Base-by-base conservation (phyloP, 2,888 invertebrate species). In the Eristalis intricaria region DNA sequence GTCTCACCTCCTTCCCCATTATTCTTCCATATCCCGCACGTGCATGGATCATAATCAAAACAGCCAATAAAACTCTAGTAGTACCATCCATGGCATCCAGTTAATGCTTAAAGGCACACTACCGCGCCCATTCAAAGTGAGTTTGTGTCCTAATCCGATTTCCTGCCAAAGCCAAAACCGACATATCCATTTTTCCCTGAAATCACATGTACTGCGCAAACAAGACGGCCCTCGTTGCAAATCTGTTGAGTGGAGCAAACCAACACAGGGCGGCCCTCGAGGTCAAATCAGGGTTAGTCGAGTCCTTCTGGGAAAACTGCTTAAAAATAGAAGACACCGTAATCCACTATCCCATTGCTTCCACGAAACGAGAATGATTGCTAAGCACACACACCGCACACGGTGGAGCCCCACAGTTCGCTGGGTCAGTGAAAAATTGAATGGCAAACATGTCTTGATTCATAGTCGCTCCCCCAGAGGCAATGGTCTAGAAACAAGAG, bases 381-480 rank as follows among this genome's bases (percentile, higher is more conserved):
- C 58, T n/a, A 0, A 7, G 50, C 19, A 19, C 19, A 8, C 50
- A 50, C 22, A 68, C 32, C 56, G 8, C 32, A 13, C 40, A 29
- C 29, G 38, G 19, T 23, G 32, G 23, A 15, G 29, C n/a, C 58
- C 15, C 15, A 23, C 26, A 29, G 40, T 75, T 22, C 68, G 68
- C 50, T 73, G 4, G 40, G 13, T n/a, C n/a, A n/a, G 66, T 61
- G 38, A 80, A 71, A 80, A 75, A 76, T 68, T 68, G 75, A 71
- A 75, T 69, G 29, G 64, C 40, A 85, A 81, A 81, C 77, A 68
- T 61, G 68, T 38, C 43, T 77, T 71, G 66, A 69, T 71, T 29
- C 58, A n/a, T 76, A 68, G 10, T 68, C n/a, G n/a, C 71, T 13
- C 23, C 15, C 38, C 35, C 35, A 23, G 58, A 65, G 64, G 71